Base-by-base conservation (phyloP, 2,888 invertebrate genomes). In the Dendrolimus houi region DNA sequence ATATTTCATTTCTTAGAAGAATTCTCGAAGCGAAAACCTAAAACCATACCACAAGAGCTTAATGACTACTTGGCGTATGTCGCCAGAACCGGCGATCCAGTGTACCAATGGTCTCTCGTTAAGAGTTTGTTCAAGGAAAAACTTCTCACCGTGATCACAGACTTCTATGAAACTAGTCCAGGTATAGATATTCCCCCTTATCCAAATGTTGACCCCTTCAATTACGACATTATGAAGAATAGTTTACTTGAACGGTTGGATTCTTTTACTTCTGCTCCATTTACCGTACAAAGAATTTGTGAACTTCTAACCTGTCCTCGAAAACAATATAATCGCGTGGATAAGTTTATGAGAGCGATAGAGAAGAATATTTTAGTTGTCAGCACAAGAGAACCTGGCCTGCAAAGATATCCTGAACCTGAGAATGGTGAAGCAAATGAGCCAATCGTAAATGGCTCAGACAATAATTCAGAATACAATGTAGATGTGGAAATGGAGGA, bases 281-380 rank as follows among this genome's bases (percentile, higher is more conserved):
- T 99, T 77, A 99, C 99, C 14, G 95, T 99, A 64, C 99, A 99
- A 83, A 93, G 99, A 67, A 93, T 99, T 62, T 98, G 98, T 84
- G 99, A 99, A 83, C 92, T 99, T 41, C 89, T 99, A 2, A 96
- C 96, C 6, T 94, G 94, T 66, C 99, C 99, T 1, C 93, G 95
- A 29, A 97, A 97, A 79, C 98, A 99, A 78, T 99, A 99, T 83
- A 97, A 96, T 75, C 93, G 98, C 62, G 96, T 98, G 62, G 99
- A 99, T 79, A 99, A 99, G 83, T 99, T 96, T 79, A 96, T 99
- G 95, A 92, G 99, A 60, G 99, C 99, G 0, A 92, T 99, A 60
- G 99, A 99, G 82, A 99, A 99, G 84, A 97, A 97, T 72, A 96
- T 97, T 67, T 86, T 97, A 69, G 97, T 97, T 60, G 97, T 97